Evolutionary conservation across 1,140 invertebrate species (phyloP), one percentile per base, ranked within the genome.

Genomic region (Drosophila ambigua): DNA sequence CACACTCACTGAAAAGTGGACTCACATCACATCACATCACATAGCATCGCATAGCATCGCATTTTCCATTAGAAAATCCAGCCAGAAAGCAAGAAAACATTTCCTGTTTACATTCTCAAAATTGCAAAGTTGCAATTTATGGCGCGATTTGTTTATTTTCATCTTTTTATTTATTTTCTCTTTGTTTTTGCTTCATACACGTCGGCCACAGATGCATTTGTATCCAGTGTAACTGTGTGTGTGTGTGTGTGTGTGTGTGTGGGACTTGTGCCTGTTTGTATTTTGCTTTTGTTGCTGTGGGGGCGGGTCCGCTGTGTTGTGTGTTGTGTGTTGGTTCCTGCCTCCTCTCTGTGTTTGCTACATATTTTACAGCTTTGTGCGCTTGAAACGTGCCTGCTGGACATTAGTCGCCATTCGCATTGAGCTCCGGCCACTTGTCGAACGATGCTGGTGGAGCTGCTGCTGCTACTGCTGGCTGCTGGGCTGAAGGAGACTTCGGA

Each of bases 41-140:
- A 39, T 39, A 20, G 20, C 50, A 58, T 11, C 23, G 41, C 39
- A 48, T 55, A 53, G 46, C 31, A 35, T 35, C 11, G 35, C 35
- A 39, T 39, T 39, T 39, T 13, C 11, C 35, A 39, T 39, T 39
- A 13, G 54, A 73, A 80, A 65, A 63, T 50, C 35, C 44, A 76
- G 57, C 74, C 52, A 54, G 62, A 55, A 67, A 54, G 43, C 61
- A 75, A 63, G 60, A 84, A 84, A 87, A 87, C 73, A 87, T 84
- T 87, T 84, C 81, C 82, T 84, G 82, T 84, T 84, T 84, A 87
- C 82, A 74, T 84, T 87, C 62, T 63, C 61, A 69, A 81, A 85
- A 87, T 87, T 67, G 64, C 77, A 79, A 66, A 80, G 77, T 85
- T 85, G 77, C 77, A 85, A 84, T 87, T 87, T 84, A 84, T 84